Evolutionary conservation across 2,888 invertebrate genomes (phyloP).

Genomic region (Rugalucina vietnamica): DNA sequence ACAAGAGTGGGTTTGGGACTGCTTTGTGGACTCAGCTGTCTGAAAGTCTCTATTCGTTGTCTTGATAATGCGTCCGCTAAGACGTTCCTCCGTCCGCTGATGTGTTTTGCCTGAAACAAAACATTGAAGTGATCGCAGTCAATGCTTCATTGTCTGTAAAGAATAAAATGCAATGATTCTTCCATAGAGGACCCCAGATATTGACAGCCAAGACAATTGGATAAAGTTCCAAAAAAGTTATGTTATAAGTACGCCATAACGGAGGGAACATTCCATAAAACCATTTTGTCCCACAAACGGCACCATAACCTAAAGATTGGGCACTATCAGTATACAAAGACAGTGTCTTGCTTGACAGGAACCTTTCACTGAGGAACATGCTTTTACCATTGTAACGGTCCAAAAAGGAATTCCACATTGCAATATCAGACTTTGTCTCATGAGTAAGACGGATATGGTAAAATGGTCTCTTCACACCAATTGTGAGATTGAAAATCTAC

Average conservation of each 20-base stretch:
- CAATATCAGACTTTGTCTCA: slow-evolving; percentile 30
- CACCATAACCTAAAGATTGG: background rate
- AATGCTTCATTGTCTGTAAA: slow-evolving; percentile 51
- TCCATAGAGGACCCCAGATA: slow-evolving; percentile 37
- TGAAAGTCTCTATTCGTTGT: background rate
- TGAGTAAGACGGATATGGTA: slow-evolving; percentile 6
- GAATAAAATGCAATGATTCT: slow-evolving; percentile 38
- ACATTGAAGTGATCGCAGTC: slow-evolving; percentile 45
- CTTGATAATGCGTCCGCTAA: slow-evolving; percentile 8
- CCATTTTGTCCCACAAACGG: background rate
- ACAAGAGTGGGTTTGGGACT: background rate
- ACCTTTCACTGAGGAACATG: slow-evolving; percentile 14
- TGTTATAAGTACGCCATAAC: background rate
- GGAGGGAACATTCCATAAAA: background rate
- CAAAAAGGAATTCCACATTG: slow-evolving; percentile 27
- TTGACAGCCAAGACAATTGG: slow-evolving; percentile 48
- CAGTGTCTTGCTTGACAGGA: background rate
- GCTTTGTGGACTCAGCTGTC: background rate
- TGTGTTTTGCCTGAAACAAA: slow-evolving; percentile 32
- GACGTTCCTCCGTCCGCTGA: slow-evolving; percentile 14
- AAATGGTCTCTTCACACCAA: slow-evolving; percentile 33
- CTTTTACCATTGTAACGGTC: slow-evolving; percentile 31
- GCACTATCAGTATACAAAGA: slow-evolving; percentile 32
- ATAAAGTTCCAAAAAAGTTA: slow-evolving; percentile 32
- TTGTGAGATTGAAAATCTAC: slow-evolving; percentile 53